Evolutionary conservation across 2,113 vertebrate species (phyloP).

Genomic region (Butorides virescens): DNA sequence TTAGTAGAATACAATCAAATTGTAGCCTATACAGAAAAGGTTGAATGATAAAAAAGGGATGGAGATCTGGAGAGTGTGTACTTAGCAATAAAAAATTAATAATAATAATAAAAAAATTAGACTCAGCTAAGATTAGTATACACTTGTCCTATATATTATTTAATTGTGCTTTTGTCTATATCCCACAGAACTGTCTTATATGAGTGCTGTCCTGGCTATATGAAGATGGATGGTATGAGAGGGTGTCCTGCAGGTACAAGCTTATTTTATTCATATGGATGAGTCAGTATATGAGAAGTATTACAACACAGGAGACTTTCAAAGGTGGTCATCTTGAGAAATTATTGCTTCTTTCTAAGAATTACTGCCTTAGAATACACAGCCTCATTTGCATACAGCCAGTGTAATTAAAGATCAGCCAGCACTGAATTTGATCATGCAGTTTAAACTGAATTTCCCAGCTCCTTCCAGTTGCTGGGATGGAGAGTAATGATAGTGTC

Average conservation of each 20-base stretch:
- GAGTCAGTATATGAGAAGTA: not conserved
- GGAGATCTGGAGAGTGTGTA: not conserved
- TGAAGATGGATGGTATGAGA: slow-evolving; percentile 85
- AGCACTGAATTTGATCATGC: not conserved
- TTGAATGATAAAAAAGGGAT: not conserved
- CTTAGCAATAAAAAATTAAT: not conserved
- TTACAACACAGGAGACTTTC: not conserved
- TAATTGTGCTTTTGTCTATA: not conserved
- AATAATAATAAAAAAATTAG: not conserved
- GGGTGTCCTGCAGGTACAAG: slow-evolving; percentile 94
- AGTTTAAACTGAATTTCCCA: not conserved
- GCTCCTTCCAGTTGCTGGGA: not conserved
- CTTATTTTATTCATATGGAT: not conserved
- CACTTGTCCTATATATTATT: not conserved
- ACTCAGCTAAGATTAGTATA: not conserved
- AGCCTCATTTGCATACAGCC: not conserved
- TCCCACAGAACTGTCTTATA: slow-evolving; percentile 86
- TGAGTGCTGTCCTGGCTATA: slow-evolving; percentile 97
- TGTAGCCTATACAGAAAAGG: not conserved
- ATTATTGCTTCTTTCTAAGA: not conserved
- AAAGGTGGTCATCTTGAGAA: not conserved
- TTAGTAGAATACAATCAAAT: not conserved
- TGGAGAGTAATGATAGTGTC: not conserved
- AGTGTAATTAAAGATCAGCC: not conserved
- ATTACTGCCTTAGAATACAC: not conserved